Evolutionary conservation across 2,113 vertebrate genomes (phyloP), one percentile per base, ranked within the genome.

Genomic region (Burhinus bistriatus): DNA sequence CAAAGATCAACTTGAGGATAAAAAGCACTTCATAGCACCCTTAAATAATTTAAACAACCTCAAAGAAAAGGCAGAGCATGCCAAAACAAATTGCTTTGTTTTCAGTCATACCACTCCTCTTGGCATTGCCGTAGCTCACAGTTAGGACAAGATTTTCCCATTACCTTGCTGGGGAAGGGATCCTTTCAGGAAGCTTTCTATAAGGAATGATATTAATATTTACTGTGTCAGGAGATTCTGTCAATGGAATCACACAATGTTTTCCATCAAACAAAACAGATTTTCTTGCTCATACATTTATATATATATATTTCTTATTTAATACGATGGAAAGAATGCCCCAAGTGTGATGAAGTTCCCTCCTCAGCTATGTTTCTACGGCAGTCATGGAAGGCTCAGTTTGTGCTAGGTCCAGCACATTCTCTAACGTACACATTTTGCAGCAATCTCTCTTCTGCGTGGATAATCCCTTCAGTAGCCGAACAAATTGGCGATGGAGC

Each of bases 11-110:
- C 88, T 51, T 73, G 58, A 94, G 51, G 59, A 85, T 12, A 79
- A 80, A 93, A 89, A 68, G 27, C 54, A 58, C n/a, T 77, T 96
- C 47, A 18, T 0, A 88, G 59, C 58, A 55, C 47, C 65, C 45
- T 83, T 83, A 84, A 92, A 89, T 93, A 95, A 97, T 95, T 96
- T 59, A 93, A 81, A 73, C 23, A 47, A 38, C 58, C 68, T 96
- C 75, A 83, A 94, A 90, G 68, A 44, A 57, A 89, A 81, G 32
- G 51, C 55, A 83, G 42, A 75, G 62, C 71, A 81, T 36, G 79
- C 47, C 72, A 83, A 64, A 90, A 58, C 38, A 83, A 81, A 72
- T 58, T 58, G 83, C 76, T 96, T 49, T 89, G 52, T 54, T 92
- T 80, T 83, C 90, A 90, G 66, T 36, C 75, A 36, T 44, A 54